Base-by-base conservation (phyloP, 1,140 invertebrate genomes). In the Latrodectus geometricus region DNA sequence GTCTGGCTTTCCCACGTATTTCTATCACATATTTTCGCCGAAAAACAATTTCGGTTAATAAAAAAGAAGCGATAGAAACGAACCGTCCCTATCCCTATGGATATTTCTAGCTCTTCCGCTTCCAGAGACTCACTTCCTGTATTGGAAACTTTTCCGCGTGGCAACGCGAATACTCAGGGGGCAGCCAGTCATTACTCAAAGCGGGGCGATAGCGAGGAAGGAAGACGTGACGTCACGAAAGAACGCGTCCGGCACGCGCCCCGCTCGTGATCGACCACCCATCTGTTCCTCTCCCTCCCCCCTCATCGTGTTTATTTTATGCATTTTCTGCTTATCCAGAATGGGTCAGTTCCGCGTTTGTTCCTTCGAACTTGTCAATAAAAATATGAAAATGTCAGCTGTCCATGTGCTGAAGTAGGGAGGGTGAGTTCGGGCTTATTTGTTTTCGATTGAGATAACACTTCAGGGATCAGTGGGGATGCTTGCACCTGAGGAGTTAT, bases 231-330 rank as follows among this genome's bases (percentile, higher is more conserved):
- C 79, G 79, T 81, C 79, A 81, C 12, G 23, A 49, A 7, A 23
- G 35, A 56, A 48, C 15, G 52, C 66, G 79, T 81, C 79, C 79
- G 79, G 68, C 79, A 81, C 79, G 66, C 79, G 79, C 50, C 68
- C 14, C 20, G 50, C 79, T 52, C 79, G 79, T 81, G 79, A 48
- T 68, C 50, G 76, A 35, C 68, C 79, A 72, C 66, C 66, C 68
- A 17, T 69, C 68, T 69, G 15, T 23, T n/a, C 8, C 20, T 23
- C 4, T 69, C 68, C 21, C 68, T 21, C 68, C 14, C 21, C 74
- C 50, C 52, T 20, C 49, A 21, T n/a, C 74, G n/a, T 75, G n/a
- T 35, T 65, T 35, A 61, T 61, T 61, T 61, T 61, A n/a, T 56
- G 52, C 15, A 20, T 56, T 35, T 20, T 76, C 52, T 56, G 54